Conservation (phyloP, 2,113 vertebrate species). For the Montifringilla adamsi region DNA sequence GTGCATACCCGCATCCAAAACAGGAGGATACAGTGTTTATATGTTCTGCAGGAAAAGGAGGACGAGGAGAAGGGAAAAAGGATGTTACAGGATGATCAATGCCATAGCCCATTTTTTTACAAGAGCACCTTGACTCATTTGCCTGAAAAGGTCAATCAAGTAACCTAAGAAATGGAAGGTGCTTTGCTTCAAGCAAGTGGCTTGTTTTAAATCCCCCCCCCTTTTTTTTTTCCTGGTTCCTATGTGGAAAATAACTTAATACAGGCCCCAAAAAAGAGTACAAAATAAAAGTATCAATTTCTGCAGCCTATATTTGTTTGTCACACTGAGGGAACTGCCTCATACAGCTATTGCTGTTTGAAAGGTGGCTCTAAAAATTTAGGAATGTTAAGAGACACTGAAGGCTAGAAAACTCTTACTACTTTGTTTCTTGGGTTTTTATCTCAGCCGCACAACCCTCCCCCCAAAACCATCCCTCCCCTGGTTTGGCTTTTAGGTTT, state of each 20-base stretch:
- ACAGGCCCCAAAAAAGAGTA: not conserved
- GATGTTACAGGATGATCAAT: not conserved
- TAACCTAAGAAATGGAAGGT: not conserved
- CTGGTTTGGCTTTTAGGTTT: not conserved
- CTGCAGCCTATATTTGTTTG: not conserved
- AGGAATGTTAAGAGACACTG: not conserved
- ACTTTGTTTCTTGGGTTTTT: not conserved
- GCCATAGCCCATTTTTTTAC: not conserved
- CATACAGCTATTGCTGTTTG: not conserved
- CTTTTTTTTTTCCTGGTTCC: not conserved
- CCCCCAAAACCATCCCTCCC: not conserved
- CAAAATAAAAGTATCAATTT: not conserved
- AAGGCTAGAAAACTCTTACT: not conserved
- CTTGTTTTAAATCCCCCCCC: not conserved
- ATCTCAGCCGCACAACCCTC: accelerated
- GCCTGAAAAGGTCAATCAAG: not conserved
- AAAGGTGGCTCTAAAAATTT: not conserved
- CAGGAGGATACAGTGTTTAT: not conserved
- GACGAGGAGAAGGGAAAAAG: not conserved
- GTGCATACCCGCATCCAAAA: not conserved
- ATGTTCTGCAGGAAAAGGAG: not conserved
- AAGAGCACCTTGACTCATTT: not conserved
- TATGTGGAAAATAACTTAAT: not conserved
- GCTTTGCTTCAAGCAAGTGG: not conserved
- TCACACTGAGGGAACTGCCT: not conserved